These are phyloP conservation scores for Syrista parreyssii DNA, from an alignment of 2,888 invertebrate species.

Conservation along the genomic window DNA sequence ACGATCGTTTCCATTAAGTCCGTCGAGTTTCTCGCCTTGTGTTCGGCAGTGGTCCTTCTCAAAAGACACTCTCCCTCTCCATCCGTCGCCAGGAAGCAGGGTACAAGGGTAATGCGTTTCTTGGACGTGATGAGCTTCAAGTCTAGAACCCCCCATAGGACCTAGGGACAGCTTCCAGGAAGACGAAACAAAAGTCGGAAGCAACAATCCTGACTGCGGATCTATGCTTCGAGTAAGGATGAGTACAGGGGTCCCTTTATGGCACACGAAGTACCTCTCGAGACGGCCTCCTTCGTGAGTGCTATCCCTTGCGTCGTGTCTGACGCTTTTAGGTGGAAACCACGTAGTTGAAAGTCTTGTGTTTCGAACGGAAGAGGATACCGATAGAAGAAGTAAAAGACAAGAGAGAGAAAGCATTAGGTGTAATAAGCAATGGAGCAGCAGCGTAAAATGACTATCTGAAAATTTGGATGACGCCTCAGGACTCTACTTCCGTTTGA, in stretches of 20 bases:
- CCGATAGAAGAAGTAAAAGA: background rate
- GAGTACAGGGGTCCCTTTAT: constrained; percentile 25
- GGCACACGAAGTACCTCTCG: constrained; percentile 32
- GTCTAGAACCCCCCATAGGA: background rate
- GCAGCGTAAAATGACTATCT: no score
- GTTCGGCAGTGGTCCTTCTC: background rate
- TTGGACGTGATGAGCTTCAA: background rate
- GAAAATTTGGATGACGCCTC: background rate
- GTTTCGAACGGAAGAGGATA: background rate
- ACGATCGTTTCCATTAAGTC: background rate
- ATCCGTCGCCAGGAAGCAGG: background rate
- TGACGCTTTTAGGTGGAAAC: background rate
- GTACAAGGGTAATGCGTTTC: background rate
- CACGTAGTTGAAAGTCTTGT: background rate
- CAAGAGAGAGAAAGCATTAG: background rate
- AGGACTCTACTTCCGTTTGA: background rate
- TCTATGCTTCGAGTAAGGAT: background rate
- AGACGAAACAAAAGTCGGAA: background rate
- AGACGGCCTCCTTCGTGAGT: constrained; percentile 26
- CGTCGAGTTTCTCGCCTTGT: background rate
- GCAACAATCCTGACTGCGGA: background rate
- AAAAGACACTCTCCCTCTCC: background rate
- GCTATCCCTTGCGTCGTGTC: background rate
- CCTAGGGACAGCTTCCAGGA: background rate
- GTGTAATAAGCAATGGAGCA: no score